Base-by-base conservation (phyloP, 1,140 invertebrate species). In the Conus ventricosus region DNA sequence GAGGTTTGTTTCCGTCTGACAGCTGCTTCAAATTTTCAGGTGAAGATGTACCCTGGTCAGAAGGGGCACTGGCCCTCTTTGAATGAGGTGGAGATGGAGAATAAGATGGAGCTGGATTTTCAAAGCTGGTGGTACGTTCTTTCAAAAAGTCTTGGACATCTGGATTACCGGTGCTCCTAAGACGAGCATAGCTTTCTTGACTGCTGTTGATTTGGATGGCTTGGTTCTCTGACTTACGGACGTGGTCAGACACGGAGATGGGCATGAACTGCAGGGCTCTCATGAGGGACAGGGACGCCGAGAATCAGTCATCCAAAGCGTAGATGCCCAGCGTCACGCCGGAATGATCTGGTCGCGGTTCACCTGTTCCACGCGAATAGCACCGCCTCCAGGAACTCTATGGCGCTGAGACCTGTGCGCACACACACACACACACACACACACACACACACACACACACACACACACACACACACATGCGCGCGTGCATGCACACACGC, bases 201-300 rank as follows among this genome's bases (percentile, higher is more conserved):
- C 60, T 63, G 23, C 23, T 71, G 67, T 71, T 20, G 67, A 20
- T 71, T 3, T n/a, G 67, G 20, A 23, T 23, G 67, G 67, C 67
- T 0, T 39, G 7, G 67, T 23, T 23, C 17, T 71, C 6, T 71
- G 67, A 13, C 67, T 6, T 6, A 25, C 39, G 76, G 76, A 4
- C 25, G 25, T 78, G 76, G 39, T 5, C 8, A 23, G 25, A 53
- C 23, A 57, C 85, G 4, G 85, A 81, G 39, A 25, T 75, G 23
- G 91, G 91, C 91, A 92, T 92, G 78, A 92, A 92, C 87, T 91
- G 91, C 51, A 92, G 88, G 10, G 90, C 91, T 17, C 91, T 60
- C 13, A 91, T 88, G 5, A 92, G 84, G 11, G 90, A 89, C 78
- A 91, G 90, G 4, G 91, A 90, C 25, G 89, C 75, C 1, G 88